Evolutionary conservation across 2,888 invertebrate species (phyloP), one percentile per base, ranked within the genome.

Genomic region (Leuctra nigra): DNA sequence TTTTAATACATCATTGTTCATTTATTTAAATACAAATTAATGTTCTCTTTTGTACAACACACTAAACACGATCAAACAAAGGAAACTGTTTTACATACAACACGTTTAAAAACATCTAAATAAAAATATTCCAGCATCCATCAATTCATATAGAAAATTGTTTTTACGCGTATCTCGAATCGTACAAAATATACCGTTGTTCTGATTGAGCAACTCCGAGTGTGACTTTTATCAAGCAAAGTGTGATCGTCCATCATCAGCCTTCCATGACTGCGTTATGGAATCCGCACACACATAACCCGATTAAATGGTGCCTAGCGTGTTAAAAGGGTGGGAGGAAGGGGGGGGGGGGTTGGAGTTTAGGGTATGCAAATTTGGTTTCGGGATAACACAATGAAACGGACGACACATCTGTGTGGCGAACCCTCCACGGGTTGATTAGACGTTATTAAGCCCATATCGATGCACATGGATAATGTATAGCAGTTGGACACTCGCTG

Each of bases 351-450:
- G 50, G 50, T 50, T 50, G 50, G 41, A 50, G 41, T 33, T 39
- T 41, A 56, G 33, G 29, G 44, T 52, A 56, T 56, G 56, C 56
- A 56, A 56, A 56, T 56, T 16, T 52, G 47, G 50, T 35, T 25
- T 55, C 25, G 4, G 56, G 16, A 39, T 25, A 56, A 56, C 41
- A 56, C 52, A 56, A 52, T 52, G 52, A 52, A 52, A 56, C 50
- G 50, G 50, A 50, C 33, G 50, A 22, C 50, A 50, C 50, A 50
- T 50, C 50, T 50, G 50, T 50, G 50, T n/a, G 50, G 33, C 18
- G 18, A 16, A 7, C 41, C 18, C 35, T 20, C 20, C 23, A 18
- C 7, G 20, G 23, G 50, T 33, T 50, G 50, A 50, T 50, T 50
- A 50, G 50, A 50, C 23, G 50, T 33, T 22, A 50, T 50, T 50